A percentile compares a stretch with the other conserved stretches of the same genome.
Evolutionary conservation across 2,888 invertebrate species (phyloP).

Genomic region (Polylopha cassiicola): DNA sequence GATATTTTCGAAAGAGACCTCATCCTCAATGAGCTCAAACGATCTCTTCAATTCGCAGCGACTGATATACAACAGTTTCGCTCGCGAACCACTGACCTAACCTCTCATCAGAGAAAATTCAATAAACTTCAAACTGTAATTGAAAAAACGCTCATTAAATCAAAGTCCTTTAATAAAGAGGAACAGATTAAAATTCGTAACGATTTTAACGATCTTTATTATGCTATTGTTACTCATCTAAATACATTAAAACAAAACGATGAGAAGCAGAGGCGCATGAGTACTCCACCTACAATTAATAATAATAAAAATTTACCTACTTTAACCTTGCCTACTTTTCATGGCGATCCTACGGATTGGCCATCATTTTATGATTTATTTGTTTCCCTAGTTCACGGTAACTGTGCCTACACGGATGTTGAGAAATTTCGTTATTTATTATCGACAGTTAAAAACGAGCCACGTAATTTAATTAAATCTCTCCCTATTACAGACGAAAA

Average conservation of each 20-base stretch:
- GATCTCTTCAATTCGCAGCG: not conserved
- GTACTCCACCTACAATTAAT: too few species aligned
- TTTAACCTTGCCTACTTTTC: not conserved
- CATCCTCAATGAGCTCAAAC: constrained; percentile 1
- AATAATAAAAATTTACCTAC: not conserved
- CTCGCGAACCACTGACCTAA: constrained; percentile 5
- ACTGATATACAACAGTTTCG: constrained; percentile 2
- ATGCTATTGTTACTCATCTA: not conserved
- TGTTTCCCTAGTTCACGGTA: not conserved
- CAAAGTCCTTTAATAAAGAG: not conserved
- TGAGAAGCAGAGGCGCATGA: not conserved
- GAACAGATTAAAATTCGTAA: constrained; percentile 1
- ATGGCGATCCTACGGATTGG: constrained; percentile 1
- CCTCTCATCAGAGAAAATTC: constrained; percentile 2
- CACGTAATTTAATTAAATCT: not conserved
- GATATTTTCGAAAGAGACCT: constrained; percentile 5
- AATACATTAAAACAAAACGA: not conserved
- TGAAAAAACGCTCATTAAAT: constrained; percentile 2
- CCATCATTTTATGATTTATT: constrained; percentile 2
- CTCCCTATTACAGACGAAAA: not conserved
- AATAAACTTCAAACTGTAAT: constrained; percentile 1
- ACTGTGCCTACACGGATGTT: not conserved
- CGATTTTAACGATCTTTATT: too few species aligned
- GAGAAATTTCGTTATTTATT: too few species aligned
- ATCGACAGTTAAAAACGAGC: too few species aligned